Evolutionary conservation across 2,113 vertebrate species (phyloP).

Genomic region (Lophochroa leadbeateri): DNA sequence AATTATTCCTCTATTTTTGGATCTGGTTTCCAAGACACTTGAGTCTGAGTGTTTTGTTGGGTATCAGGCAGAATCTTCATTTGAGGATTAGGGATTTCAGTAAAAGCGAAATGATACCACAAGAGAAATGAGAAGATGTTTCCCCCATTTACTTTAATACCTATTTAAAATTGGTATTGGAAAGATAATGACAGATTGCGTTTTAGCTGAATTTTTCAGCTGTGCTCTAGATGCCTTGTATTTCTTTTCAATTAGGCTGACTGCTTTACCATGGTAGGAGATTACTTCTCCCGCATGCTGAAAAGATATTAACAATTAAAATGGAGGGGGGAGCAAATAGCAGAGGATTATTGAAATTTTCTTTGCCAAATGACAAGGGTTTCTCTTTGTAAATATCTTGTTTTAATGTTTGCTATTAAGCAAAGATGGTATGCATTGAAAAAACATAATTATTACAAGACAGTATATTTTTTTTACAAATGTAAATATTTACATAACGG

Average conservation of each 20-base stretch:
- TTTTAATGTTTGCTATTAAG: slow-evolving; percentile 32
- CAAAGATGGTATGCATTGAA: neutral
- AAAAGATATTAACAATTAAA: slow-evolving; percentile 66
- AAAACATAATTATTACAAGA: neutral
- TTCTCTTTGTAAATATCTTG: slow-evolving; percentile 21
- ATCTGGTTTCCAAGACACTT: slow-evolving; percentile 46
- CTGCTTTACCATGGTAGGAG: slow-evolving; percentile 49
- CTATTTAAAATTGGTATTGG: slow-evolving; percentile 63
- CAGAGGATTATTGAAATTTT: neutral
- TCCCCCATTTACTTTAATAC: slow-evolving; percentile 61
- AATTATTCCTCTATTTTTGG: slow-evolving; percentile 70
- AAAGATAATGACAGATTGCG: slow-evolving; percentile 63
- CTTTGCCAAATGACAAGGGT: slow-evolving; percentile 1
- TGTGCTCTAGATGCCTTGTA: slow-evolving; percentile 54
- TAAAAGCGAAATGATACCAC: neutral
- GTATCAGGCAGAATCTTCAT: slow-evolving; percentile 54
- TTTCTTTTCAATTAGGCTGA: slow-evolving; percentile 70
- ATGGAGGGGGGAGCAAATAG: neutral
- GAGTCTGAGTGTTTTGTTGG: slow-evolving; percentile 55
- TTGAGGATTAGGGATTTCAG: slow-evolving; percentile 61
- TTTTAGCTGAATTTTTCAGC: slow-evolving; percentile 60
- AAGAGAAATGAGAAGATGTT: slow-evolving; percentile 57
- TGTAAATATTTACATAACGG: slow-evolving; percentile 38
- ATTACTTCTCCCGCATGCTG: slow-evolving; percentile 38
- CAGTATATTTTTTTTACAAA: neutral